Evolutionary conservation across 2,888 invertebrate genomes (phyloP).

Genomic region (Synergus japonicus): DNA sequence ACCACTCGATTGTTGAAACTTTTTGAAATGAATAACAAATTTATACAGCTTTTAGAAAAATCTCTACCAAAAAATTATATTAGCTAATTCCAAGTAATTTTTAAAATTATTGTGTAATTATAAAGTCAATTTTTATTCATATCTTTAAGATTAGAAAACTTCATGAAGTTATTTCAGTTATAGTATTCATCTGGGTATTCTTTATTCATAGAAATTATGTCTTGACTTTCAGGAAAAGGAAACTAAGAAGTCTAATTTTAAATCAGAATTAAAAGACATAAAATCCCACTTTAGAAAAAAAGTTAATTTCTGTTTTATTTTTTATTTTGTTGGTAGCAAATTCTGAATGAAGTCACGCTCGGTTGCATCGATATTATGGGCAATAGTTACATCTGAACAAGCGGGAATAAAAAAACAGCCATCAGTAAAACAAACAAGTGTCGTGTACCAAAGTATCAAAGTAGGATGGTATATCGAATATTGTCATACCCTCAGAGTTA

Average conservation of each 20-base stretch:
- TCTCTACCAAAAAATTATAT: neutral
- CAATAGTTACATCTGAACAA: neutral
- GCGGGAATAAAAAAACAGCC: constrained; percentile 52
- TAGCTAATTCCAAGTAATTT: too few species aligned
- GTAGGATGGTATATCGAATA: constrained; percentile 7
- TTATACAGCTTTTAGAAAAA: neutral
- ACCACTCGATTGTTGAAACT: neutral
- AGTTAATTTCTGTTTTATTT: neutral
- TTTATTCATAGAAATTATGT: too few species aligned
- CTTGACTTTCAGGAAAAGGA: too few species aligned
- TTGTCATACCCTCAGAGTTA: constrained; percentile 16
- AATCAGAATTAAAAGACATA: too few species aligned
- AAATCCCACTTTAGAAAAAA: neutral
- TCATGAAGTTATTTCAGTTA: too few species aligned
- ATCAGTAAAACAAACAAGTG: constrained; percentile 58
- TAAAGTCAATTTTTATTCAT: too few species aligned
- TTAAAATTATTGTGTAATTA: too few species aligned
- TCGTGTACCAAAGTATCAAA: constrained; percentile 58
- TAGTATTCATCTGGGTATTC: too few species aligned
- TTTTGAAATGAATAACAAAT: neutral
- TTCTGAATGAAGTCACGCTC: neutral
- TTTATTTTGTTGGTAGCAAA: neutral
- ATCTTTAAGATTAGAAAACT: too few species aligned
- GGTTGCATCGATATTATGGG: neutral
- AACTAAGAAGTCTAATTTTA: too few species aligned